phyloP scores from a whole-genome alignment of 2,113 vertebrate genomes.

The Trochalopteron elliotii region DNA sequence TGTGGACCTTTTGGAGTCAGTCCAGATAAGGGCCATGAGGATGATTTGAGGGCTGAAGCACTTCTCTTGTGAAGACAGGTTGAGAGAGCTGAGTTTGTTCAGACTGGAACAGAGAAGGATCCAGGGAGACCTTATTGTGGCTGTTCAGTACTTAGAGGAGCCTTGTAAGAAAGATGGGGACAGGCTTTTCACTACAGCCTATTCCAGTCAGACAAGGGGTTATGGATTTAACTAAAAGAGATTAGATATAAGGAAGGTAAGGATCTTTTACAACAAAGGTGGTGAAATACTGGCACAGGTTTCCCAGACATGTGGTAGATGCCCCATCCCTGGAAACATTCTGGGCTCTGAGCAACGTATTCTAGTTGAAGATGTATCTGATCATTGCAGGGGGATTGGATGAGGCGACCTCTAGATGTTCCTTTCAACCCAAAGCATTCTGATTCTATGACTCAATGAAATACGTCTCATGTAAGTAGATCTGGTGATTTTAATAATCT shows the following conservation, averaged over 20 bases:
- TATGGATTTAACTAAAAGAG: neutral
- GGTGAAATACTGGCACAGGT: neutral
- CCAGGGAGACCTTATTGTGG: neutral
- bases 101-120: neutral
- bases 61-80: neutral
- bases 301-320: neutral
- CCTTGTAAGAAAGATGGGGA: neutral
- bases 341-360: neutral
- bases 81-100: neutral
- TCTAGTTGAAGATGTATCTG: neutral
- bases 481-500: neutral
- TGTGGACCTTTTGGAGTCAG: rapidly evolving
- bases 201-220: rapidly evolving
- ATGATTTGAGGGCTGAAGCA: neutral
- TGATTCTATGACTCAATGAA: neutral
- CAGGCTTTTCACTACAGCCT: neutral
- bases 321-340: neutral
- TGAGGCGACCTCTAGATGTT: rapidly evolving
- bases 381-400: neutral
- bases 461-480: neutral
- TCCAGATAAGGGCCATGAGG: neutral
- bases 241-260: neutral
- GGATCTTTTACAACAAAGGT: rapidly evolving
- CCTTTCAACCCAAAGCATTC: neutral
- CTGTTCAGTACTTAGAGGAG: neutral